Evolutionary conservation across 1,140 invertebrate genomes (phyloP).

Genomic region (Brachionus rotundiformis): DNA sequence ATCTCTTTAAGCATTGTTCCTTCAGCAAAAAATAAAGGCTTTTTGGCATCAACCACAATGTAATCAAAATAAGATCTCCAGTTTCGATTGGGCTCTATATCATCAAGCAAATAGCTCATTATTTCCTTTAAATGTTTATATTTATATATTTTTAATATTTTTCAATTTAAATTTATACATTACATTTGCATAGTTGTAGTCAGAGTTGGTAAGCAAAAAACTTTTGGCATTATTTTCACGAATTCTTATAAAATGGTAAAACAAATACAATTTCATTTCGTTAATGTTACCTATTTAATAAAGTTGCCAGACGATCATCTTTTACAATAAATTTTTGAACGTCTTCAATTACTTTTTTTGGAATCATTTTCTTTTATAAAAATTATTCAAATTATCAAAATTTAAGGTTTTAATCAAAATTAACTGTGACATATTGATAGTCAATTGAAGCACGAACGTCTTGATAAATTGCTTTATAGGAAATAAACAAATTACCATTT

Average conservation of each 20-base stretch:
- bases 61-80: conserved; percentile 97
- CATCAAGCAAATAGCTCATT: conserved; percentile 41
- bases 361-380: too few species aligned
- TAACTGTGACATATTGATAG: conserved; percentile 38
- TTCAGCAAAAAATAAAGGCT: conserved; percentile 93
- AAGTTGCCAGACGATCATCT: conserved; percentile 13
- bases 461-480: conserved; percentile 31
- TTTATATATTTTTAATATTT: not conserved
- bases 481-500: conserved; percentile 36
- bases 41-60: conserved; percentile 92
- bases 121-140: conserved; percentile 13
- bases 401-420: too few species aligned
- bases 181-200: conserved; percentile 87
- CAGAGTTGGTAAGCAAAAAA: conserved; percentile 95
- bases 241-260: too few species aligned
- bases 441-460: conserved; percentile 37
- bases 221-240: conserved; percentile 71
- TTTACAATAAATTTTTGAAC: conserved; percentile 36
- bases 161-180: not conserved
- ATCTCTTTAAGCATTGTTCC: conserved; percentile 94
- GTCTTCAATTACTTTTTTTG: conserved; percentile 22
- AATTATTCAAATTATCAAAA: too few species aligned
- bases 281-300: conserved; percentile 10
- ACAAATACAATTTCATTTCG: too few species aligned
- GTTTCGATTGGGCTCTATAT: conserved; percentile 20